Evolutionary conservation across 2,113 vertebrate species (phyloP).

Genomic region (Amphiprion ocellaris): DNA sequence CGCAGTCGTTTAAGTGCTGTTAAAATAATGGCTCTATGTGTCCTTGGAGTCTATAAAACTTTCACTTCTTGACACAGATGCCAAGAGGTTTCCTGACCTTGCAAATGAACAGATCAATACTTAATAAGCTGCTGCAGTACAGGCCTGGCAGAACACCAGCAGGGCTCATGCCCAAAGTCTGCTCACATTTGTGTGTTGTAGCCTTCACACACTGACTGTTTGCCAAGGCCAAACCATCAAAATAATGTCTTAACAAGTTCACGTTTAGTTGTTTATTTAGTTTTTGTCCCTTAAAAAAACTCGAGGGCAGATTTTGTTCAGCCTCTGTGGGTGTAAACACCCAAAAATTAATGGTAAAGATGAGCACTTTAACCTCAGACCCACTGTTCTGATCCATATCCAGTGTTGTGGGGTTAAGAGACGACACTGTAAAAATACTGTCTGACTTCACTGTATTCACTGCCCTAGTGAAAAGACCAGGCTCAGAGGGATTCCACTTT

Average conservation of each 20-base stretch:
- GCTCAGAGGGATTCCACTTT: constrained; percentile 1
- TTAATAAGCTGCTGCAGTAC: not conserved
- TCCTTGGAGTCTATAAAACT: not conserved
- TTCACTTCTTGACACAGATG: not conserved
- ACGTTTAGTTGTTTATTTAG: not conserved
- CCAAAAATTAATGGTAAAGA: not conserved
- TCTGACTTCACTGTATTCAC: not conserved
- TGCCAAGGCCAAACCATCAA: not conserved
- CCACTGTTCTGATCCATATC: not conserved
- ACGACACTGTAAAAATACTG: not conserved
- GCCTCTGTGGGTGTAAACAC: no score
- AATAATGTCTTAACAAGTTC: not conserved
- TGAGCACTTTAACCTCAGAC: not conserved
- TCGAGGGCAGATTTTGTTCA: no score
- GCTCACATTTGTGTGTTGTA: not conserved
- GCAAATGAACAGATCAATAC: constrained; percentile 12
- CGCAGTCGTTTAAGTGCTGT: not conserved
- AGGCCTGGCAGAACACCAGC: not conserved
- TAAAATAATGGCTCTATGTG: not conserved
- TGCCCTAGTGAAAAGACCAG: not conserved
- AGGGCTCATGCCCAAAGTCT: not conserved
- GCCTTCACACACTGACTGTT: not conserved
- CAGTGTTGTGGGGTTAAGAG: no score
- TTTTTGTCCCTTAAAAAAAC: not conserved
- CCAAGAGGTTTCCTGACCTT: not conserved